A percentile compares a stretch with the other conserved stretches of the same genome.
Conservation (phyloP, 2,888 invertebrate genomes). For the Heliconius hortense region DNA sequence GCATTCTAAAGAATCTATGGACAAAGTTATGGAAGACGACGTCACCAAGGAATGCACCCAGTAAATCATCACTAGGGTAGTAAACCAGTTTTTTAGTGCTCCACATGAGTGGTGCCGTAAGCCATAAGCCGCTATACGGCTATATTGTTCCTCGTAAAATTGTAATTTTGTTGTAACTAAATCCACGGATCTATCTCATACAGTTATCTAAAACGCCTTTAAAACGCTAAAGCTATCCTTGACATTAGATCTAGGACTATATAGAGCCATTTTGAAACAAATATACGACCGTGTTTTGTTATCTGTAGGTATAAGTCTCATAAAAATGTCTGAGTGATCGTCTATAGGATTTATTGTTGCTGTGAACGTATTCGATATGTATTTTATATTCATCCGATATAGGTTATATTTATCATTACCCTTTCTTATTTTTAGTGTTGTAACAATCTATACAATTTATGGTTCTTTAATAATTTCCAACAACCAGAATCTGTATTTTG, state of each 20-base stretch:
- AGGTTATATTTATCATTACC: slow-evolving; percentile 26
- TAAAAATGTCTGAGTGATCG: slow-evolving; percentile 67
- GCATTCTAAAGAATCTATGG: not conserved
- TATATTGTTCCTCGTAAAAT: slow-evolving; percentile 72
- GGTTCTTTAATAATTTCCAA: not conserved
- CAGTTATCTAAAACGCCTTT: slow-evolving; percentile 73
- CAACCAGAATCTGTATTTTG: not conserved
- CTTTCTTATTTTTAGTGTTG: slow-evolving; percentile 32
- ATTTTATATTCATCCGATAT: slow-evolving; percentile 31
- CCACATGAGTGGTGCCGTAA: slow-evolving; percentile 57
- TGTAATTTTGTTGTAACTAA: slow-evolving; percentile 75
- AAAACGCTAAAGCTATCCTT: slow-evolving; percentile 65
- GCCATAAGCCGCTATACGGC: slow-evolving; percentile 59
- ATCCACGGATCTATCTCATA: slow-evolving; percentile 64
- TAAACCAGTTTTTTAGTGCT: slow-evolving; percentile 72
- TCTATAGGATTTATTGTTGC: slow-evolving; percentile 63
- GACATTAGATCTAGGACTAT: slow-evolving; percentile 46
- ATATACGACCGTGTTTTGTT: slow-evolving; percentile 72
- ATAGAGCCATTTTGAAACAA: slow-evolving; percentile 48
- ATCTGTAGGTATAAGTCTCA: slow-evolving; percentile 53
- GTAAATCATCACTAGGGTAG: slow-evolving; percentile 71
- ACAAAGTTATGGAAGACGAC: slow-evolving; percentile 36
- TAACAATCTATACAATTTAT: slow-evolving; percentile 6
- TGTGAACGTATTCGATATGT: slow-evolving; percentile 48
- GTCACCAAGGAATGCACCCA: slow-evolving; percentile 70